Evolutionary conservation across 2,888 invertebrate genomes (phyloP), one percentile per base, ranked within the genome.

Genomic region (Metellina segmentata): DNA sequence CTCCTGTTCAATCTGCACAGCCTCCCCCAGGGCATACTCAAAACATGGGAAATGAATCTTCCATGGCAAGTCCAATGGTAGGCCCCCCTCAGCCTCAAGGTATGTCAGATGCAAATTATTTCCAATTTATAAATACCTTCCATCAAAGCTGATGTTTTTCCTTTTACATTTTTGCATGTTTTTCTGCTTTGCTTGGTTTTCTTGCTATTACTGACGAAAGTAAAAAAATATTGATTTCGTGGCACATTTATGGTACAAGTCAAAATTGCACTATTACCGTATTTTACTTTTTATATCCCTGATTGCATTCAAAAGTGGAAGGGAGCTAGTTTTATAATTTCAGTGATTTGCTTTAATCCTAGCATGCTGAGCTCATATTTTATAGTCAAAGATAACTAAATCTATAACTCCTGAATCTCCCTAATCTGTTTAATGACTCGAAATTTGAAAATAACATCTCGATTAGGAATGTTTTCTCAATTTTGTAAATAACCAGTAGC

Each of bases 51-150:
- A 89, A 72, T 83, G 93, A 93, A 79, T 51, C 88, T 48, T 81
- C 90, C 34, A 89, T 93, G 88, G 51, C 85, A 89, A 91, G 74
- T 53, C 93, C 91, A n/a, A 91, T 87, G 91, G 89, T 88, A 49
- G 91, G 91, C 61, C 89, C 88, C 20, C 81, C 89, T n/a, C 91
- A 91, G 53, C 34, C 91, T 0, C 93, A 91, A 89, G 93, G 93
- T 93, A 93, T 70, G 77, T 61, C 48, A 34, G 34, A 74, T 53
- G 6, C 48, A 71, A 52, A 78, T 49, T 52, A 61, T 61, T 16
- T 34, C 61, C 11, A 9, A 11, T 20, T 69, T 49, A 69, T 77
- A n/a, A 16, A 61, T 16, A 61, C 61, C 61, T 9, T 61, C 1
- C 61, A 9, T 16, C 61, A 16, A 61, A 61, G 61, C 61, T 61